Evolutionary conservation across 2,113 vertebrate genomes (phyloP), one percentile per base, ranked within the genome.

Genomic region (Butorides virescens): DNA sequence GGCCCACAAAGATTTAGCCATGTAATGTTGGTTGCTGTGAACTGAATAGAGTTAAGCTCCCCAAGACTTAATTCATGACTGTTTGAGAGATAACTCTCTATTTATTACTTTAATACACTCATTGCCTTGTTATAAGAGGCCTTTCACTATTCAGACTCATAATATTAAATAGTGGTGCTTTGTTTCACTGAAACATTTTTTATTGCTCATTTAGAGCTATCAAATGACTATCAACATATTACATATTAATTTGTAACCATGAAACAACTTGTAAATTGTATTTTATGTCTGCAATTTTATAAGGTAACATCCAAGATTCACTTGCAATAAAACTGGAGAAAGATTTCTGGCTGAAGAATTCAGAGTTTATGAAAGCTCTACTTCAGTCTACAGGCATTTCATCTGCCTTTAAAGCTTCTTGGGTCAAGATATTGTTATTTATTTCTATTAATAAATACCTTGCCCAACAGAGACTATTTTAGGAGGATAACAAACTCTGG

Each of bases 101-200:
- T 95, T 95, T 73, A 85, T 80, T 88, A 86, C 39, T 95, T 94
- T 91, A 95, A 92, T 92, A 61, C 20, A n/a, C 85, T 88, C 13
- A 86, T 88, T 83, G 27, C 32, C 34, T 86, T 95, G n/a, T 76
- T 82, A 36, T 61, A 75, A 78, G 50, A 55, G 15, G 12, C 1
- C 73, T 95, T 92, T 77, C 61, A 15, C 23, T 76, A 55, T 76
- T 88, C 23, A 74, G 55, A 59, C 25, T 76, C 15, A 6, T 42
- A 66, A 73, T 84, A 74, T 23, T 27, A 87, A 92, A 84, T 46
- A 80, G 2, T 23, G 29, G 75, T 65, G 67, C 12, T 84, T 61
- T 87, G 10, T 96, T 91, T 67, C 70, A 82, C 53, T 65, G 56
- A 82, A 93, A 65, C 1, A 37, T 53, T 89, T 88, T 49, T 92